Evolutionary conservation across 2,797 vertebrate species (phyloP).

Genomic region (Enteromius viviparus): DNA sequence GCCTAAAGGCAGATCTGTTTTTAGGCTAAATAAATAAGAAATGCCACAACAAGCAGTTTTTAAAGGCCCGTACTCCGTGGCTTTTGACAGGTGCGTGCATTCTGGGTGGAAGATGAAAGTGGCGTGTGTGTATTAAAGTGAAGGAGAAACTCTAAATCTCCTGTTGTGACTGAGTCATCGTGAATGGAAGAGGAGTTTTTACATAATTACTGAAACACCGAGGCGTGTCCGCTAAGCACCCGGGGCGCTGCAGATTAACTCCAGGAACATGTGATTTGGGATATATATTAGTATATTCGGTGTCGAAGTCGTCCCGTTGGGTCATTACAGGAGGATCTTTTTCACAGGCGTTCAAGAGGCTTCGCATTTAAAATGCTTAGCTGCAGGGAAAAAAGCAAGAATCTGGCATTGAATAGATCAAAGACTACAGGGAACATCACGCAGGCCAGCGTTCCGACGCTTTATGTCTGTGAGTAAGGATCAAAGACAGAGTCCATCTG

Average conservation of each 20-base stretch:
- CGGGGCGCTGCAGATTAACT: slow-evolving; percentile 1
- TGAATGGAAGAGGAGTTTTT: slow-evolving; percentile 22
- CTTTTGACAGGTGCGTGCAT: background rate
- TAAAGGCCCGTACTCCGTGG: background rate
- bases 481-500: slow-evolving; percentile 27
- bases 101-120: background rate
- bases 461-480: background rate
- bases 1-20: background rate
- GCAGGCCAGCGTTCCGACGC: background rate
- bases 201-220: slow-evolving; percentile 35
- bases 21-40: background rate
- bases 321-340: background rate
- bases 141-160: slow-evolving; percentile 1
- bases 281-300: background rate
- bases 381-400: background rate
- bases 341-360: background rate
- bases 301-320: background rate
- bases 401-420: slow-evolving; percentile 19
- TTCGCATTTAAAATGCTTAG: slow-evolving; percentile 12
- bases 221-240: background rate
- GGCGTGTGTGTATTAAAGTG: background rate
- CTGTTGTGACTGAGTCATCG: slow-evolving; percentile 9
- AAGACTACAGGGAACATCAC: slow-evolving; percentile 22
- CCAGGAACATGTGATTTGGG: background rate
- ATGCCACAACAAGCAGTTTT: background rate